Evolutionary conservation across 2,797 vertebrate genomes (phyloP).

Genomic region (Girardinus metallicus): DNA sequence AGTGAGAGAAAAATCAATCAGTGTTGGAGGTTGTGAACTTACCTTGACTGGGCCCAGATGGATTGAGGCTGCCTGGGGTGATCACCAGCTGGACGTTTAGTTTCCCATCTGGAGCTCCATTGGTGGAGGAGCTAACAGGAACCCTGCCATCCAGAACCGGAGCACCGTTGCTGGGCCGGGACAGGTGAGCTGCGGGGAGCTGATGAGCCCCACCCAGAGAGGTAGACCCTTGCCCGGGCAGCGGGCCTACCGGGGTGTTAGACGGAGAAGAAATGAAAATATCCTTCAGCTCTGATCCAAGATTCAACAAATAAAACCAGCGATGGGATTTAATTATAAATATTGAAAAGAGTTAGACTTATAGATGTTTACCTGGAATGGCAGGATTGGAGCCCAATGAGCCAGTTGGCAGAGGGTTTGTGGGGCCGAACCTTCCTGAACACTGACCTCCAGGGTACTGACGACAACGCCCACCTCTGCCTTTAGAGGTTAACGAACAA

Average conservation of each 20-base stretch:
- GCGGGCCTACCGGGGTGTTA: not conserved
- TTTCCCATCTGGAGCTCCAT: conserved; percentile 19
- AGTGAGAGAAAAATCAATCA: not conserved
- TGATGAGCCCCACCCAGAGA: conserved; percentile 6
- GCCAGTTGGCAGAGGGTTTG: conserved; percentile 1
- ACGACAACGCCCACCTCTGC: conserved; percentile 7
- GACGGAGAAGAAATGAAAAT: not conserved
- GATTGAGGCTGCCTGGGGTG: conserved; percentile 7
- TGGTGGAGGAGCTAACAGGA: conserved; percentile 13
- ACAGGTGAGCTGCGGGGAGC: conserved; percentile 1
- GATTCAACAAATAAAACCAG: not conserved
- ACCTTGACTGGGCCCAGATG: conserved; percentile 35
- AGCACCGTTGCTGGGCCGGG: conserved; percentile 15
- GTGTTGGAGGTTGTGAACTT: not conserved
- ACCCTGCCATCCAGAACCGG: conserved; percentile 1
- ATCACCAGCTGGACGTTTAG: conserved; percentile 30
- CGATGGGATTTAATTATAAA: not conserved
- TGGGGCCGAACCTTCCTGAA: not conserved
- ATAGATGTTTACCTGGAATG: not conserved
- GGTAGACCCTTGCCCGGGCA: conserved; percentile 5
- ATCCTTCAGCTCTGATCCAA: not conserved
- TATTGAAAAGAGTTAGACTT: not conserved
- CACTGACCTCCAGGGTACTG: conserved; percentile 23
- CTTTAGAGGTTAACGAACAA: not conserved
- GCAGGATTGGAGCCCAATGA: conserved; percentile 10